Evolutionary conservation across 1,140 invertebrate genomes (phyloP).

Genomic region (Cylas formicarius): DNA sequence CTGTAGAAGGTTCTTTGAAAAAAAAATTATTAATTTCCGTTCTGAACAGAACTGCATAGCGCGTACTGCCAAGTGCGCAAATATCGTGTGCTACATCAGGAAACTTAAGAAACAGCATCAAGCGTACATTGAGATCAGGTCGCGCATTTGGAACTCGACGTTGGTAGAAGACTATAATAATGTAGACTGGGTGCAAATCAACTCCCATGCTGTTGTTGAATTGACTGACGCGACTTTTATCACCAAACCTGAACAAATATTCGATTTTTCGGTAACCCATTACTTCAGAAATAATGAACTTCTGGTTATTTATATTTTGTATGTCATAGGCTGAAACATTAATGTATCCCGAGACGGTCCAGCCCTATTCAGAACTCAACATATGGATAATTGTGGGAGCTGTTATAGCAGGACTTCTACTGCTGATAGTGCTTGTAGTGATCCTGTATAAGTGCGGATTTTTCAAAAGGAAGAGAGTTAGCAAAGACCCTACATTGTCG

Average conservation of each 20-base stretch:
- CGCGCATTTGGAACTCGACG: constrained; percentile 85
- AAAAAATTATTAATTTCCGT: no score
- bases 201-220: constrained; percentile 65
- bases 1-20: no score
- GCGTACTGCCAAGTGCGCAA: constrained; percentile 78
- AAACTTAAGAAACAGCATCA: constrained; percentile 65
- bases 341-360: constrained; percentile 67
- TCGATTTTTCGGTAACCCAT: constrained; percentile 34
- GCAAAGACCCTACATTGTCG: constrained; percentile 71
- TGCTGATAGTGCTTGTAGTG: constrained; percentile 70
- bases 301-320: constrained; percentile 9
- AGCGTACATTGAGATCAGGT: constrained; percentile 69
- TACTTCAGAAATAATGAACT: constrained; percentile 8
- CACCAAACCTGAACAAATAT: constrained; percentile 59
- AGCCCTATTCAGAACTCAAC: constrained; percentile 60
- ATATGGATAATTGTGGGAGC: constrained; percentile 79
- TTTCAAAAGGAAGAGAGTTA: constrained; percentile 68
- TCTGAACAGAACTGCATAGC: no score
- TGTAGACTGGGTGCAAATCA: constrained; percentile 75
- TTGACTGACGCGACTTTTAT: constrained; percentile 67
- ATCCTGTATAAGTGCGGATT: constrained; percentile 80
- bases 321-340: constrained; percentile 66
- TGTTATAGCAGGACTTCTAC: constrained; percentile 67
- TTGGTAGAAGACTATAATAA: constrained; percentile 79
- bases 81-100: constrained; percentile 71